Base-by-base conservation (phyloP, 2,888 invertebrate genomes). In the Drosophila glabriapex region DNA sequence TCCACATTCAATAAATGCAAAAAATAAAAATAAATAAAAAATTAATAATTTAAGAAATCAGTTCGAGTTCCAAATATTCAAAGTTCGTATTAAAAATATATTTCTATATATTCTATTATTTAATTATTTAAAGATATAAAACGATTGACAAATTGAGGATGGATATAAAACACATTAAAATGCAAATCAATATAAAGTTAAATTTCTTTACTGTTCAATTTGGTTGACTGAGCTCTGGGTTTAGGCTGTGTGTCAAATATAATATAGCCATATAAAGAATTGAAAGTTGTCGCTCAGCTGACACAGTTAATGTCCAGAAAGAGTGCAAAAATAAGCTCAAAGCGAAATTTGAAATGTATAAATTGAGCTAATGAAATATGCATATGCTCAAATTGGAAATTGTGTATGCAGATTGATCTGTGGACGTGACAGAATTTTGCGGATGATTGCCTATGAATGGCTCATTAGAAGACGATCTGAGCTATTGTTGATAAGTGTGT, bases 281-380 rank as follows among this genome's bases (percentile, higher is more conserved):
- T 83, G 86, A 85, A 83, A 85, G 83, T 83, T 68, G 68, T 66
- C 50, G 63, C 37, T 25, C 39, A 14, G 41, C 50, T 85, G 86
- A 79, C 85, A 85, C 73, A 85, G 67, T 80, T 83, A 52, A 59
- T 63, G 41, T 41, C 46, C n/a, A 9, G 46, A 33, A 71, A 68
- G 43, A 55, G 58, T 76, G 76, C 72, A 54, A 76, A 71, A 68
- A 53, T 46, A 12, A 59, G 58, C 19, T 39, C 53, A 22, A 65
- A 56, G 22, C 12, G 29, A 52, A 68, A 60, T 68, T 61, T 33
- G 33, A 63, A 73, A 66, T 68, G 68, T 73, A 62, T 65, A 65
- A 78, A 68, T 60, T 43, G 29, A 78, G n/a, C 66, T 61, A 41
- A 78, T 66, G 52, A 77, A 73, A 56, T 68, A 68, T 82, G 69